Evolutionary conservation across 2,797 vertebrate species (phyloP), one percentile per base, ranked within the genome.

Genomic region (Cyclopterus lumpus): DNA sequence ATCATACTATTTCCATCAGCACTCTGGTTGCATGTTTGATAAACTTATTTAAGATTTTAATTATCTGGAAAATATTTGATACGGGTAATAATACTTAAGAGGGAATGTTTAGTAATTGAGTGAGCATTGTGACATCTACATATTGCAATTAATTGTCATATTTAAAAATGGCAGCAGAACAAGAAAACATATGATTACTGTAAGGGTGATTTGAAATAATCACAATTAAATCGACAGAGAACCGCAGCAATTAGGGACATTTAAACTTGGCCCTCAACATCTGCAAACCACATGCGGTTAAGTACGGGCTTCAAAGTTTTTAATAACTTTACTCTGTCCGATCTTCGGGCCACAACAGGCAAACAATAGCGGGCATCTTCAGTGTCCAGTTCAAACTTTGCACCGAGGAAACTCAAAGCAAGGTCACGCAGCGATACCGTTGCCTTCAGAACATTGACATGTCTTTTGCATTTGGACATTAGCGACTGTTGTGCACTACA

Each of bases 361-460:
- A 54, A 59, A 15, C 0, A 58, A 18, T 1, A 22, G 10, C n/a
- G 0, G 38, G 34, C n/a, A 53, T 42, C 1, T 28, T 18, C 30
- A 22, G 0, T 5, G 36, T 24, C 0, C 20, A 30, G 3, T 3
- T 16, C 22, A 5, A 71, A 74, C 32, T 81, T 71, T 74, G 11
- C 24, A 63, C 30, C 15, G 24, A 57, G 12, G 42, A 76, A 83
- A 55, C 10, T 58, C 1, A 66, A 60, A 34, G 73, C 77, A 79
- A 78, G 69, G 62, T 81, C 78, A 73, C 55, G 4, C 4, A 48
- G 10, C 8, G 59, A 66, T 4, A 63, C 15, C 20, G 4, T 0
- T 36, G 42, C 34, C 36, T 10, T 6, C 40, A 53, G 16, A 18
- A 42, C 20, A 40, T 3, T 3, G 3, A 34, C 1, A 30, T 65